Evolutionary conservation across 2,113 vertebrate species (phyloP).

Genomic region (Phycodurus eques): DNA sequence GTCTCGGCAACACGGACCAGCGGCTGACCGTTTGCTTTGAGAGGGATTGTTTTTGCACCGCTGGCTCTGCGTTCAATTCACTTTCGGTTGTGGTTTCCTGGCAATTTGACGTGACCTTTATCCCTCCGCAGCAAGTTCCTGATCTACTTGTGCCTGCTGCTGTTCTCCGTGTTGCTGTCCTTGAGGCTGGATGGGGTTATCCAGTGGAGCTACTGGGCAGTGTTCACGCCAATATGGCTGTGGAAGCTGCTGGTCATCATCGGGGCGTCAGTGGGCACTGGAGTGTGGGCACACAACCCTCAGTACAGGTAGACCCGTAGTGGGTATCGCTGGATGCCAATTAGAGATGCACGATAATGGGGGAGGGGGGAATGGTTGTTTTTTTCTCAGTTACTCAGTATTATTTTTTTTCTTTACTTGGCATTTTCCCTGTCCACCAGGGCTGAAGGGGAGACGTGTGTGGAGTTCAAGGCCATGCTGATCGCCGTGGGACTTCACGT

Average conservation of each 20-base stretch:
- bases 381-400: neutral
- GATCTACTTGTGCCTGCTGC: slow-evolving; percentile 94
- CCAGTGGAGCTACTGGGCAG: slow-evolving; percentile 98
- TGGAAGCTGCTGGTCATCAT: slow-evolving; percentile 98
- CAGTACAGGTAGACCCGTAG: slow-evolving; percentile 85
- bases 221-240: slow-evolving; percentile 96
- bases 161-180: slow-evolving; percentile 93
- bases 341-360: neutral
- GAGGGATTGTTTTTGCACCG: too few species aligned
- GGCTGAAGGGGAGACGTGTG: slow-evolving; percentile 92
- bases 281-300: slow-evolving; percentile 96
- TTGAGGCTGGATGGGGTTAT: slow-evolving; percentile 92
- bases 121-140: slow-evolving; percentile 87
- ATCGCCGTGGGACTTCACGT: slow-evolving; percentile 97
- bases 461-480: slow-evolving; percentile 98
- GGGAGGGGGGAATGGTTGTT: neutral
- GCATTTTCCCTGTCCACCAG: neutral
- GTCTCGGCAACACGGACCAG: neutral
- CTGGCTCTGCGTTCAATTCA: neutral
- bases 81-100: neutral
- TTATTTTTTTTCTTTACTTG: neutral
- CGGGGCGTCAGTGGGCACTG: slow-evolving; percentile 91
- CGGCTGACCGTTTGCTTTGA: neutral
- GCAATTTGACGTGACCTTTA: neutral
- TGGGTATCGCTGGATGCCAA: neutral